A percentile compares a stretch with the other conserved stretches of the same genome.
phyloP scores from a whole-genome alignment of 2,113 vertebrate species.

The Ammodytes marinus region DNA sequence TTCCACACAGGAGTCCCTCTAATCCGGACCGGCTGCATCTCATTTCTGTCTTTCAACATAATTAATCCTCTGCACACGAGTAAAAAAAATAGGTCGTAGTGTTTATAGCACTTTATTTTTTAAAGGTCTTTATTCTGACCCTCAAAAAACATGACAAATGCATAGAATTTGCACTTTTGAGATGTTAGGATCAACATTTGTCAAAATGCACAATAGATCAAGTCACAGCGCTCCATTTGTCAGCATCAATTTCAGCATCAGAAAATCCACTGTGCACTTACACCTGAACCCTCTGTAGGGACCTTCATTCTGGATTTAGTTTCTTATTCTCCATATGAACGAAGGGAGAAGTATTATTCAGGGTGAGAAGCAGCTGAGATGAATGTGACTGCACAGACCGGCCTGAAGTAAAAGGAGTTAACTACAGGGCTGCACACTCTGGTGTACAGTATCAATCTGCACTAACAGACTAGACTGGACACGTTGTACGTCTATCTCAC shows the following conservation, averaged over 20 bases:
- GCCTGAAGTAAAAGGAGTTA: conserved; percentile 5
- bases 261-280: conserved; percentile 32
- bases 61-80: not conserved
- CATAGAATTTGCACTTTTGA: too few species aligned
- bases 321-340: conserved; percentile 37
- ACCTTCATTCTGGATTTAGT: conserved; percentile 12
- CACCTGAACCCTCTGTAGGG: conserved; percentile 42
- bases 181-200: too few species aligned
- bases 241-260: conserved; percentile 51
- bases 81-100: not conserved
- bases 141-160: conserved; percentile 11
- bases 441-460: not conserved
- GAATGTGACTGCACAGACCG: not conserved
- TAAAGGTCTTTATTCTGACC: not conserved
- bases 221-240: conserved; percentile 61
- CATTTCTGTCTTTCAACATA: not conserved
- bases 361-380: conserved; percentile 5
- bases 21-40: not conserved
- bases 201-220: too few species aligned
- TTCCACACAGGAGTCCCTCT: not conserved
- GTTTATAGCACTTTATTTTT: not conserved
- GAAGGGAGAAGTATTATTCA: conserved; percentile 39
- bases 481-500: not conserved
- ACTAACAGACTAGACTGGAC: conserved; percentile 1
- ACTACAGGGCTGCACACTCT: not conserved